phyloP scores from a whole-genome alignment of 2,888 invertebrate genomes.

The Pristionchus fissidentatus region DNA sequence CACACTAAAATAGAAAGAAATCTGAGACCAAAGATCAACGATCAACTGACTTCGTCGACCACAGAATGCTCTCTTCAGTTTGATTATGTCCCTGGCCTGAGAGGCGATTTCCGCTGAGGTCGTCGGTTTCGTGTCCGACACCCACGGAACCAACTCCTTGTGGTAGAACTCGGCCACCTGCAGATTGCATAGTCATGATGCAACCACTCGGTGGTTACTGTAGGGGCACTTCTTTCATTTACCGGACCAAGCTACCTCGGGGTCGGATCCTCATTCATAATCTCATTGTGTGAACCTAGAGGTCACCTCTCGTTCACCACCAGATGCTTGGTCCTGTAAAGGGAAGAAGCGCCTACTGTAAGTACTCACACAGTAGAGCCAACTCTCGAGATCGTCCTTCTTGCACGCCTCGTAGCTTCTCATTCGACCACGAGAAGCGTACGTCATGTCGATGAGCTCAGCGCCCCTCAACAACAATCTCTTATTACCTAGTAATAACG shows the following conservation, averaged over 20 bases:
- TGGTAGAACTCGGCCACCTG: constrained; percentile 9
- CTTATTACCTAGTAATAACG: too few relatives aligned
- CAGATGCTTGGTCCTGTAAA: too few relatives aligned
- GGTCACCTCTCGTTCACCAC: too few relatives aligned
- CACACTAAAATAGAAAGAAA: too few relatives aligned
- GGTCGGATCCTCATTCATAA: too few relatives aligned
- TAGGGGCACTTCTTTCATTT: too few relatives aligned
- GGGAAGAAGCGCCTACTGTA: too few relatives aligned
- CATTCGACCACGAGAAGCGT: background rate
- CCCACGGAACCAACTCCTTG: background rate
- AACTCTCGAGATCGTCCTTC: constrained; percentile 35
- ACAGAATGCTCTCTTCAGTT: constrained; percentile 24
- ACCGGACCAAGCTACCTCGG: too few relatives aligned
- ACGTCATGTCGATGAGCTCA: background rate
- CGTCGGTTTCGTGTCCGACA: background rate
- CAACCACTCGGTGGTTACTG: too few relatives aligned
- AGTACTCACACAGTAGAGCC: constrained; percentile 10
- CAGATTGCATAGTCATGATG: background rate
- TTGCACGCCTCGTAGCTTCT: background rate
- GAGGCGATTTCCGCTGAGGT: background rate
- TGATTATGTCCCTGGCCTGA: background rate
- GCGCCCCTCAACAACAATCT: background rate
- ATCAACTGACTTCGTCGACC: too few relatives aligned
- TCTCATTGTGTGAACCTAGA: too few relatives aligned
- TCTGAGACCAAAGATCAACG: too few relatives aligned